A percentile compares a stretch with the other conserved stretches of the same genome.
These are phyloP conservation scores for Petrolisthes cinctipes DNA, from an alignment of 2,888 invertebrate species.

Conservation along the genomic window DNA sequence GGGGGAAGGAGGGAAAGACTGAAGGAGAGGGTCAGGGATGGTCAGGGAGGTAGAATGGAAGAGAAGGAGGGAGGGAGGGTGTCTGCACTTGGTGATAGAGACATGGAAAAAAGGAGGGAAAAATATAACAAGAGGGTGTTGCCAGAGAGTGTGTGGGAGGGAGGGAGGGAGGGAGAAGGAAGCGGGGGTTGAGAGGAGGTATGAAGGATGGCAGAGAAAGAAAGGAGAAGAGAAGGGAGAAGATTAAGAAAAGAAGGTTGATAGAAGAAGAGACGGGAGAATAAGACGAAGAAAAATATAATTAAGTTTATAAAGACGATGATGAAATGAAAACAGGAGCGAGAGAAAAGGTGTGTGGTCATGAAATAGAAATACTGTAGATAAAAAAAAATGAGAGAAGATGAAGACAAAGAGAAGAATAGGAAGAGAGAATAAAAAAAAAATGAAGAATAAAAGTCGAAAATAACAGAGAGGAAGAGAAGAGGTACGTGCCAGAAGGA, in stretches of 20 bases:
- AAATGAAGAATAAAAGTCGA: neutral
- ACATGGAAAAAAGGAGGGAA: too few relatives aligned
- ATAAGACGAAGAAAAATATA: neutral
- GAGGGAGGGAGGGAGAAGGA: neutral
- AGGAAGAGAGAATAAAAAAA: neutral
- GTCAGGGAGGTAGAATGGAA: too few relatives aligned
- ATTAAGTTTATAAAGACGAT: neutral
- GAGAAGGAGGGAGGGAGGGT: too few relatives aligned
- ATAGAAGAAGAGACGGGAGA: neutral
- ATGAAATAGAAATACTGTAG: too few relatives aligned
- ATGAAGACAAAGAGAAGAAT: neutral
- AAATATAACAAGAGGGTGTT: too few relatives aligned
- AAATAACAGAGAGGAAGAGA: neutral
- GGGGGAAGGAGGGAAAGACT: too few relatives aligned
- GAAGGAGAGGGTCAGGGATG: too few relatives aligned
- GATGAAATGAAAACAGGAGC: too few relatives aligned
- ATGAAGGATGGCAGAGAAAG: constrained; percentile 8
- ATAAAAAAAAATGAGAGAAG: too few relatives aligned
- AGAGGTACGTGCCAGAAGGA: neutral
- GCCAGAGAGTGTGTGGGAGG: neutral
- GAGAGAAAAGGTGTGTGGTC: too few relatives aligned
- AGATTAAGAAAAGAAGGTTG: neutral
- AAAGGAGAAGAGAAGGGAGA: neutral
- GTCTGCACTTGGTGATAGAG: too few relatives aligned
- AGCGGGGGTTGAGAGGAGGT: neutral